Base-by-base conservation (phyloP, 2,888 invertebrate species). In the Netelia virgata region DNA sequence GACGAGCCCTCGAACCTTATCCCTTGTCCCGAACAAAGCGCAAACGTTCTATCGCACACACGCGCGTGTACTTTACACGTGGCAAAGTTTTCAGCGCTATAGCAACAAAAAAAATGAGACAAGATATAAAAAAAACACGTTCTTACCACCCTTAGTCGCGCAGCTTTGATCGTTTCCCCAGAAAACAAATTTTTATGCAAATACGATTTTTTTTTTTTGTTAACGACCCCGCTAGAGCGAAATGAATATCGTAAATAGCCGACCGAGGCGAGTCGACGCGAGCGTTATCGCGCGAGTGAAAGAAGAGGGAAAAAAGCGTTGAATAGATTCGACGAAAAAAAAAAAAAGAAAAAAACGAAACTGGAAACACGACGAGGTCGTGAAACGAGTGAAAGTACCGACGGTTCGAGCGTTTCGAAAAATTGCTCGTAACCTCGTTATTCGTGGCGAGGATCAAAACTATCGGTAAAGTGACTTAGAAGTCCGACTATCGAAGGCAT, bases 381-480 rank as follows among this genome's bases (percentile, higher is more conserved):
- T 18, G 41, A 43, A 43, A 64, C 47, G 69, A 28, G 36, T 11
- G 69, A 78, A 78, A 70, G 83, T 78, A 16, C 64, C 64, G 57
- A 28, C 66, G 70, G 43, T 76, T 80, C 80, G 83, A 85, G 86
- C 87, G 84, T 86, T 89, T 86, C 77, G 85, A 88, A 88, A 88
- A 88, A 89, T 89, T 89, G 88, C 86, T 87, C 80, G 87, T 88
- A 90, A 90, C 88, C 86, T 89, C 87, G 89, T 90, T 90, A 90
- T 87, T 85, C 86, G 82, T 86, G 77, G 84, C 83, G 84, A 83
- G 89, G 87, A 89, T 88, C 89, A 88, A 87, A 89, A 89, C 89
- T 89, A 90, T 89, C 86, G 89, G 87, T 59, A 89, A 89, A 90
- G 89, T 90, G 87, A 89, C 87, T 89, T 88, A 87, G 86, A 87